These are phyloP conservation scores for Umimayanthus chanpuru DNA, from an alignment of 92 coral and sea anemone species.

Conservation along the genomic window DNA sequence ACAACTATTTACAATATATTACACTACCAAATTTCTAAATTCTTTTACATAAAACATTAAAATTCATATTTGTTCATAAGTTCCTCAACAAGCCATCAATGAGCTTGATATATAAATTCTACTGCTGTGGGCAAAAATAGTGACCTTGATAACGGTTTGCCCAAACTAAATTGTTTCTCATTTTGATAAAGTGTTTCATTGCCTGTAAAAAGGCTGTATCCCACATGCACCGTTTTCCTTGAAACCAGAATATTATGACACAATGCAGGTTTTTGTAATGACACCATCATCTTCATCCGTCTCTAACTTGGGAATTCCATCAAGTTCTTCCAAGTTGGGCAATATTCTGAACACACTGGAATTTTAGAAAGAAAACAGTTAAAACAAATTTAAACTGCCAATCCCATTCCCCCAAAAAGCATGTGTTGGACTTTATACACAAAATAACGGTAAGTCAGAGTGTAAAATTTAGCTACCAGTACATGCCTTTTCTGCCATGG, in stretches of 20 bases:
- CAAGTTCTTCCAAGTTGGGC: conserved; percentile 80
- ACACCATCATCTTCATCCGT: conserved; percentile 63
- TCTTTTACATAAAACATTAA: background rate
- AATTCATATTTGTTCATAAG: background rate
- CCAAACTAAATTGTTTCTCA: background rate
- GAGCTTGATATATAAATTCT: background rate
- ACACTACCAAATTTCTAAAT: conserved; percentile 20
- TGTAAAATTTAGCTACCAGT: too few relatives aligned
- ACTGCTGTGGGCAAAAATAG: too few relatives aligned
- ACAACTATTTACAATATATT: conserved; percentile 33
- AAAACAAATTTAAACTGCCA: too few relatives aligned
- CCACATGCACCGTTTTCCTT: background rate
- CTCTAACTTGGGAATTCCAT: conserved; percentile 88
- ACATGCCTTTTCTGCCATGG: too few relatives aligned
- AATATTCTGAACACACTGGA: conserved; percentile 83
- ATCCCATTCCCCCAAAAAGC: too few relatives aligned
- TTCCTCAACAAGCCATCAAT: background rate
- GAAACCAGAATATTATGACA: background rate
- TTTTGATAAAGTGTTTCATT: too few relatives aligned
- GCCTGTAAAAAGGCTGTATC: too few relatives aligned
- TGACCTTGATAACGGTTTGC: background rate
- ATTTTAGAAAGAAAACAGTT: conserved; percentile 1
- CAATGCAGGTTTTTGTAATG: conserved; percentile 10
- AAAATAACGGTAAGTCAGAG: too few relatives aligned
- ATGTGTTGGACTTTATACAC: too few relatives aligned